Conservation (phyloP, 2,113 vertebrate species). For the Cichladusa arquata region DNA sequence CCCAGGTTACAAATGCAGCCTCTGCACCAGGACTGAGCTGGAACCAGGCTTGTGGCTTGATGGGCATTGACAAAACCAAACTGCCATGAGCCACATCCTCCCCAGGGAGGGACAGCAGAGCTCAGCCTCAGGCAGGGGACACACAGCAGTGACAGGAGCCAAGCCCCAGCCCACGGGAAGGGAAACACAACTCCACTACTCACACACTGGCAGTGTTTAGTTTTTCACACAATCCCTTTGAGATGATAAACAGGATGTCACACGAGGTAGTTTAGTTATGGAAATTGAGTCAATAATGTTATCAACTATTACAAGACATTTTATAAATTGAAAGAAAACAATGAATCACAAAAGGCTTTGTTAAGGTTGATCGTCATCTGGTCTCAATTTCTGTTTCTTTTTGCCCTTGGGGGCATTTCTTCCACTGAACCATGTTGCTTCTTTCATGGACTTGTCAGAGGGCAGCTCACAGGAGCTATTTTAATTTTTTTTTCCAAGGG, state of each 20-base stretch:
- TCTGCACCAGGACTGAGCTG: neutral
- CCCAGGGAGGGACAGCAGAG: neutral
- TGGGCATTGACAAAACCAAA: neutral
- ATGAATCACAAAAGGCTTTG: constrained; percentile 72
- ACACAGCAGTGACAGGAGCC: neutral
- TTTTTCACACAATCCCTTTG: constrained; percentile 76
- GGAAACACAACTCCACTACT: constrained; percentile 41
- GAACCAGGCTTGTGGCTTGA: neutral
- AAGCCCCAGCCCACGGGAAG: neutral
- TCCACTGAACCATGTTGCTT: constrained; percentile 34
- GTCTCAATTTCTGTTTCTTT: constrained; percentile 62
- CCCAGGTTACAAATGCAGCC: neutral
- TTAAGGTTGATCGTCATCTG: constrained; percentile 51
- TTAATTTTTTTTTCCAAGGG: neutral
- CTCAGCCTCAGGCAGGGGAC: neutral
- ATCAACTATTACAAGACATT: constrained; percentile 80
- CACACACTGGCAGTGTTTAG: constrained; percentile 63
- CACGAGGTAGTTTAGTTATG: constrained; percentile 92
- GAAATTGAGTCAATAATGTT: constrained; percentile 84
- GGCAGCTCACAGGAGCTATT: neutral
- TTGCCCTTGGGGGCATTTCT: constrained; percentile 49
- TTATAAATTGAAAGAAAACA: constrained; percentile 74
- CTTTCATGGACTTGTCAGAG: constrained; percentile 38
- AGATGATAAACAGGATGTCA: constrained; percentile 81
- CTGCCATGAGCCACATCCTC: neutral